Conservation (phyloP, 2,888 invertebrate species). For the Drosophila anomalata region DNA sequence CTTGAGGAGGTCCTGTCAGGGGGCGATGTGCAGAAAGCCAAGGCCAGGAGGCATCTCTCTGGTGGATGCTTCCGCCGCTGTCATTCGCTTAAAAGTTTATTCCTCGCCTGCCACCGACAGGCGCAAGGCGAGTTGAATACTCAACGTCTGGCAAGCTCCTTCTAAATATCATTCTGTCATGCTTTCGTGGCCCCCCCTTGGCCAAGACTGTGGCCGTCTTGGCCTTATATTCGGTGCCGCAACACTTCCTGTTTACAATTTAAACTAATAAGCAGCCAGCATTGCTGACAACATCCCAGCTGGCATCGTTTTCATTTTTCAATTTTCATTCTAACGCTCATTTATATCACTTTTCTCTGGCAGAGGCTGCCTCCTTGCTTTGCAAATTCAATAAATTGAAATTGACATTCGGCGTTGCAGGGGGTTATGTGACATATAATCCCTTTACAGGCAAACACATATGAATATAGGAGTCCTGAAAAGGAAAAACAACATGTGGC, state of each 20-base stretch:
- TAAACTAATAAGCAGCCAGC: constrained; percentile 70
- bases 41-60: constrained; percentile 34
- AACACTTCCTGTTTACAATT: constrained; percentile 74
- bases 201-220: constrained; percentile 8
- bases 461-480: constrained; percentile 10
- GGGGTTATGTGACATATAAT: constrained; percentile 5
- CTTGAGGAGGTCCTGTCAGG: neutral
- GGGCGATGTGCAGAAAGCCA: constrained; percentile 11
- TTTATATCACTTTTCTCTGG: constrained; percentile 32
- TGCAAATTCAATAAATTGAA: constrained; percentile 69
- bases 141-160: constrained; percentile 8
- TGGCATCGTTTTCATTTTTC: constrained; percentile 69
- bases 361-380: constrained; percentile 6
- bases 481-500: neutral
- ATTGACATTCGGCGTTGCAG: constrained; percentile 44
- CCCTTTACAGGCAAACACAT: constrained; percentile 14
- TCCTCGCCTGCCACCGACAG: constrained; percentile 60
- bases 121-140: constrained; percentile 52
- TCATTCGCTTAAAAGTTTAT: constrained; percentile 61
- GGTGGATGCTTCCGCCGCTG: constrained; percentile 40
- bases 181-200: constrained; percentile 10
- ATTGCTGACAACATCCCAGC: constrained; percentile 26
- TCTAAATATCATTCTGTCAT: constrained; percentile 9
- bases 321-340: constrained; percentile 57
- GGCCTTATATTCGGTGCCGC: constrained; percentile 73